Evolutionary conservation across 2,113 vertebrate species (phyloP).

Genomic region (Oreochromis aureus): DNA sequence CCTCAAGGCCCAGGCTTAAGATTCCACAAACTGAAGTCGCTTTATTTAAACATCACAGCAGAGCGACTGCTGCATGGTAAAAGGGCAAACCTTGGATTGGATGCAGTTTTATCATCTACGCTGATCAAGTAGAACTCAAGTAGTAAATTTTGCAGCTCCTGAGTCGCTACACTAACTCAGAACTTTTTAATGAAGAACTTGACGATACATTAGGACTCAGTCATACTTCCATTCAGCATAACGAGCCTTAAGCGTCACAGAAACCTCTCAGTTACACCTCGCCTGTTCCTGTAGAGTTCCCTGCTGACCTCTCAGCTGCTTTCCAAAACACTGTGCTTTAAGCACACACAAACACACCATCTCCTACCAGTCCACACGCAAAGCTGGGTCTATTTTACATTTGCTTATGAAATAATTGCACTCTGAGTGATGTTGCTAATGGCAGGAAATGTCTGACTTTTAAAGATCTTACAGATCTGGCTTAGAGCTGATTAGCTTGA

Average conservation of each 20-base stretch:
- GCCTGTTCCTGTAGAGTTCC: background rate
- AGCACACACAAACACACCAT: background rate
- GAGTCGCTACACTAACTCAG: background rate
- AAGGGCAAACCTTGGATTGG: background rate
- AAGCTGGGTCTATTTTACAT: background rate
- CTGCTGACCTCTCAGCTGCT: background rate
- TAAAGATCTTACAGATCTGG: background rate
- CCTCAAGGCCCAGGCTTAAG: background rate
- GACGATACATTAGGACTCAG: background rate
- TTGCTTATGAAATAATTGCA: background rate
- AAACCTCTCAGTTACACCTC: background rate
- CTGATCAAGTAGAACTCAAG: background rate
- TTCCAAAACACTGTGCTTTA: background rate
- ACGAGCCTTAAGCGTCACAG: background rate
- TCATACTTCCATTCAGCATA: background rate
- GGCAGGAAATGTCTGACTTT: background rate
- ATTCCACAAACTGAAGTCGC: background rate
- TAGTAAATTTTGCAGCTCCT: rapidly evolving
- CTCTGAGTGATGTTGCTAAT: background rate
- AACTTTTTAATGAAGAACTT: background rate
- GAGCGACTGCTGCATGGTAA: background rate
- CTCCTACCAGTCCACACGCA: background rate
- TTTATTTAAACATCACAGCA: background rate
- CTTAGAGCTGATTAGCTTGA: background rate
- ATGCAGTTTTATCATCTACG: background rate